Conservation (phyloP, 2,888 invertebrate species). For the Sminthurides aquaticus region DNA sequence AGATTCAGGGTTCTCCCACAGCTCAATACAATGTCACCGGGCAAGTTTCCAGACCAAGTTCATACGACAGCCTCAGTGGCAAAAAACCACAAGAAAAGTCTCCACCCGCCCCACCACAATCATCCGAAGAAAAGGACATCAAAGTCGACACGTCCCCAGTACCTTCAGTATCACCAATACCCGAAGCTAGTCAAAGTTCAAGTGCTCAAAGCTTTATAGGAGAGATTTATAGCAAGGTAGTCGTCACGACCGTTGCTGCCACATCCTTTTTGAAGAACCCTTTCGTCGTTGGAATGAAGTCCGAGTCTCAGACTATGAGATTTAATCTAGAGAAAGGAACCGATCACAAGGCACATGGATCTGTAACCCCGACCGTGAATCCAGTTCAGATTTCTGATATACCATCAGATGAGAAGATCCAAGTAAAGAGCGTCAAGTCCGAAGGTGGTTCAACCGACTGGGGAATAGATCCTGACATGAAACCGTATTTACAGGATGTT, state of each 20-base stretch:
- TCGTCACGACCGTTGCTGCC: background rate
- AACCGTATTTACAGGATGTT: slow-evolving; percentile 15
- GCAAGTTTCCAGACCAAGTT: background rate
- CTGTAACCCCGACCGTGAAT: background rate
- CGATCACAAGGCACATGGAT: background rate
- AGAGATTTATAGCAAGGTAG: background rate
- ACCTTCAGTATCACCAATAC: background rate
- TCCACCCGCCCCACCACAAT: background rate
- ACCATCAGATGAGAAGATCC: background rate
- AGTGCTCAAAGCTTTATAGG: background rate
- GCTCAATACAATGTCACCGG: background rate
- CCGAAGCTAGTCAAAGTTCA: background rate
- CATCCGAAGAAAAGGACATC: background rate
- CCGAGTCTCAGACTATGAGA: background rate
- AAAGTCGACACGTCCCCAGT: too few species aligned
- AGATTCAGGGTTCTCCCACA: background rate
- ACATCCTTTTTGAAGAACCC: background rate
- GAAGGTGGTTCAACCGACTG: too few species aligned
- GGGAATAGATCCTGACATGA: slow-evolving; percentile 13
- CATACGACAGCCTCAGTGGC: background rate
- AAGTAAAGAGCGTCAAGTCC: background rate
- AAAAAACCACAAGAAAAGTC: background rate
- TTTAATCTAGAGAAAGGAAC: background rate
- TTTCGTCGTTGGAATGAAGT: background rate
- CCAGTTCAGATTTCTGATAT: background rate